Evolutionary conservation across 1,140 invertebrate species (phyloP), one percentile per base, ranked within the genome.

Genomic region (Ptiloglossa arizonensis): DNA sequence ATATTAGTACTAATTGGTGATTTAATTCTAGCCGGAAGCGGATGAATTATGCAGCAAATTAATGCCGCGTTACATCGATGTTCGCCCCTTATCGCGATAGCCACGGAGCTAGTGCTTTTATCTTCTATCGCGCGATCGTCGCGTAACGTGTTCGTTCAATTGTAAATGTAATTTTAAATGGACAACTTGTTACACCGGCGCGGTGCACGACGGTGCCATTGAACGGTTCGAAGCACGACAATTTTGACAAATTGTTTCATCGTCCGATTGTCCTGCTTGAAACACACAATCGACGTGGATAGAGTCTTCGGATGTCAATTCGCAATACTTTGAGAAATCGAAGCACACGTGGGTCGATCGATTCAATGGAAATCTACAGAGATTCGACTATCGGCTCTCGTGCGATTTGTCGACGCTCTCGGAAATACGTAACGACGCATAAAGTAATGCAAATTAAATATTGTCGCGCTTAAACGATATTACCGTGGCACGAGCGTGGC

Each of bases 1-100:
- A 63, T 54, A 62, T 72, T 62, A 52, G 35, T 57, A 48, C 64
- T 79, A 73, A 83, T 82, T 81, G 72, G 80, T 79, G 75, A 83
- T 79, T 83, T 81, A 68, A 78, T 68, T 54, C 71, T 66, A 54
- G 67, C 59, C 73, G 48, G 67, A 76, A 77, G 72, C 70, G 52
- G 3, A 41, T 46, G 63, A 79, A 75, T 59, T 41, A 54, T 73
- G 50, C 56, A 57, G 60, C 62, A 66, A 71, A 73, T 72, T 72
- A 44, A 44, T 38, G 32, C 56, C 46, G 62, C 62, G 27, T 79
- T 79, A 71, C 74, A 62, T 71, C 57, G 46, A 77, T 38, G 52
- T 73, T 64, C 73, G 17, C 29, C 64, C n/a, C 67, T 69, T 75
- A 68, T 75, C 63, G 50, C 63, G 72, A 57, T 75, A 32, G 35